Conservation (phyloP, 2,888 invertebrate genomes). For the Esperia sulphurella region DNA sequence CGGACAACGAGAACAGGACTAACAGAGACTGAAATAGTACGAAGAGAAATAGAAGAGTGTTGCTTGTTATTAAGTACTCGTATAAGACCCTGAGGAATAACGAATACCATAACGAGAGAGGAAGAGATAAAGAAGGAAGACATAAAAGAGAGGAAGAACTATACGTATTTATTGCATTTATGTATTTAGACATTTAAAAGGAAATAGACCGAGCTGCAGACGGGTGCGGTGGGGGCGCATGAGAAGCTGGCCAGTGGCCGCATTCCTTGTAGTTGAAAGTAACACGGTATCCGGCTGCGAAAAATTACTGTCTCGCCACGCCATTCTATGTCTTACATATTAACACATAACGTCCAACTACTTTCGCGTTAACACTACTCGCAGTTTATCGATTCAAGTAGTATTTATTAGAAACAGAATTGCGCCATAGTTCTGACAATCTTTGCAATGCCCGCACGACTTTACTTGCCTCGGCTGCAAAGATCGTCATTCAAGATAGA, state of each 20-base stretch:
- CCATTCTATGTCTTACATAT: constrained; percentile 36
- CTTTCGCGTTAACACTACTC: constrained; percentile 8
- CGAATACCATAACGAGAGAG: no score
- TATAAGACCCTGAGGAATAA: no score
- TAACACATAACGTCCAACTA: constrained; percentile 21
- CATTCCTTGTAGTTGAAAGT: constrained; percentile 76
- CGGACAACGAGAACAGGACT: no score
- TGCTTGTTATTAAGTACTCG: no score
- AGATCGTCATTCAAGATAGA: constrained; percentile 29
- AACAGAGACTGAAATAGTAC: no score
- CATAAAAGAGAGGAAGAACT: no score
- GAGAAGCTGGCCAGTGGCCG: constrained; percentile 69
- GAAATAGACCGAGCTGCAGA: constrained; percentile 33
- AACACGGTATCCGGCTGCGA: constrained; percentile 73
- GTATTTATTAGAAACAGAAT: constrained; percentile 24
- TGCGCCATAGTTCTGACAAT: constrained; percentile 20
- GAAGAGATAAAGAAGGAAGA: no score
- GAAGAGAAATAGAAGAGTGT: no score
- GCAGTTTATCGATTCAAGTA: constrained; percentile 24
- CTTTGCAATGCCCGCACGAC: constrained; percentile 15
- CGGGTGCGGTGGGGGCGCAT: constrained; percentile 48
- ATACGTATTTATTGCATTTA: no score
- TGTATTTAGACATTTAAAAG: no score
- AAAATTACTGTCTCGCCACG: constrained; percentile 55
- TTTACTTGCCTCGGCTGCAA: constrained; percentile 10